Base-by-base conservation (phyloP, 1,140 invertebrate species). In the Paraescarpia echinospica region DNA sequence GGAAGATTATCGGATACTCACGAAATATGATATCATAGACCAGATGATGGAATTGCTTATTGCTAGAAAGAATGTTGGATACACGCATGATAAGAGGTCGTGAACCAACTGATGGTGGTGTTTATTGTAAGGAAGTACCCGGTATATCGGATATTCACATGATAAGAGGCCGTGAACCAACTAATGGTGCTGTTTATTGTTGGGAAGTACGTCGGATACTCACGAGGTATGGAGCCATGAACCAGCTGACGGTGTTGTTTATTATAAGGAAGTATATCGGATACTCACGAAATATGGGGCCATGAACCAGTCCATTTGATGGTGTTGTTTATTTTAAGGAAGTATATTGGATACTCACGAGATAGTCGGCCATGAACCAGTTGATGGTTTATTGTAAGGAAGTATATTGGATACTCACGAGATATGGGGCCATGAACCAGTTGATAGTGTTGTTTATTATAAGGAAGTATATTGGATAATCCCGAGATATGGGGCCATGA, bases 351-450 rank as follows among this genome's bases (percentile, higher is more conserved):
- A n/a, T n/a, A n/a, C n/a, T n/a, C n/a, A n/a, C n/a, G n/a, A n/a
- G n/a, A n/a, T n/a, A n/a, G n/a, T n/a, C n/a, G n/a, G n/a, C n/a
- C n/a, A n/a, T n/a, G n/a, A n/a, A n/a, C n/a, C 34, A 14, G 34
- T 33, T 33, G n/a, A 89, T 41, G 41, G 41, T 41, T 41, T 41
- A 41, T 41, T 41, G 41, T 4, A 41, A 41, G 41, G 41, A 41
- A 41, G 41, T 41, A 41, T 33, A 14, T 89, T 9, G 34, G 8
- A 34, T 5, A 33, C n/a, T 41, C 22, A 94, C 94, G 31, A 99
- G 96, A 96, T 99, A 99, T 31, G 98, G 98, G 8, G 98, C 98
- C 96, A 98, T 98, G 1, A 98, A 98, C 98, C 98, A 99, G 93
- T 98, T 97, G 95, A 99, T 98, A 88, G 98, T 51, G 48, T 51